Base-by-base conservation (phyloP, 1,140 invertebrate species). In the Coenobita brevimanus region DNA sequence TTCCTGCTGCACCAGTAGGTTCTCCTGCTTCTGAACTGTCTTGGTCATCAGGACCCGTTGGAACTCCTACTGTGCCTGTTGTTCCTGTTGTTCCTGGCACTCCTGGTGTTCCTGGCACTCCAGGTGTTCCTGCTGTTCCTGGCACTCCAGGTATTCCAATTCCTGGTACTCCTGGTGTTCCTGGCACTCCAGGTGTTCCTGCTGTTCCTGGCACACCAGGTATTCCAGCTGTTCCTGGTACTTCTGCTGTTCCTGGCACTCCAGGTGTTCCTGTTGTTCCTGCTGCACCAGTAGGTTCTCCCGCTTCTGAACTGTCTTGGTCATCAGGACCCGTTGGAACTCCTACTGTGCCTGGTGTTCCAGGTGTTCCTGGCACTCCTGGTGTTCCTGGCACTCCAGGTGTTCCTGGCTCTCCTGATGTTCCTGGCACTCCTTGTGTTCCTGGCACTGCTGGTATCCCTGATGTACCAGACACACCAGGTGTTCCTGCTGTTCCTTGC, bases 121-220 rank as follows among this genome's bases (percentile, higher is more conserved):
- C 71, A 24, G 73, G 73, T 1, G 8, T 27, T 24, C 71, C 71
- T 43, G 71, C 6, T 1, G 24, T n/a, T 75, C 71, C 71, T 43
- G 71, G 71, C 24, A 21, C n/a, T 79, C 54, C 54, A 30, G 46
- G 75, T n/a, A 13, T 27, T 50, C 17, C 46, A 4, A 13, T 27
- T 50, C 17, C 46, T 50, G 46, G 46, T 17, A 50, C 50, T 78
- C 75, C 75, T 43, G 75, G 75, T 15, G 75, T 78, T 78, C 75
- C 75, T 43, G 43, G 38, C 41, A n/a, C 46, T 79, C 46, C 46
- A 3, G 10, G 50, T 15, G 27, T 8, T 30, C 50, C 76, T 36
- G 75, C 0, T 30, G 2, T 15, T 54, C 75, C 75, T 43, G 43
- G n/a, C 8, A n/a, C 54, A 50, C 75, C 64, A 10, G 64, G 36